Conservation (phyloP, 2,797 vertebrate genomes). For the Austrolebias charrua region DNA sequence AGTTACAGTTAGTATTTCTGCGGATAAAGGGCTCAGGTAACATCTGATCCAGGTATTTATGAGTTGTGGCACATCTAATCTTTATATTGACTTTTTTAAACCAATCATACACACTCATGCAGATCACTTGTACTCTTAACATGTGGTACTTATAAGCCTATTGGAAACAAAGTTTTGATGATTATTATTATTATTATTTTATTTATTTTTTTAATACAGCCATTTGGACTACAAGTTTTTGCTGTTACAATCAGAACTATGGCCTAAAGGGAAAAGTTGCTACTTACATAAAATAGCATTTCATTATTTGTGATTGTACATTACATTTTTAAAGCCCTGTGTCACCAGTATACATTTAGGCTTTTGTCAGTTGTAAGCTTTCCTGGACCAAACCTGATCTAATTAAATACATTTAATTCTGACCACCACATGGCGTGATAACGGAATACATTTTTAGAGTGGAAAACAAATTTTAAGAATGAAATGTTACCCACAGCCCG, state of each 20-base stretch:
- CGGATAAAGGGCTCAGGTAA: not conserved
- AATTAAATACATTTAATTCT: not conserved
- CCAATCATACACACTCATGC: no score
- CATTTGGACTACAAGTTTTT: no score
- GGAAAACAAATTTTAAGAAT: not conserved
- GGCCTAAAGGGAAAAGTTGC: not conserved
- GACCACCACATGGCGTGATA: constrained; percentile 1
- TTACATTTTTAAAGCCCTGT: not conserved
- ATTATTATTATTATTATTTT: no score
- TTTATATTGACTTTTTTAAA: no score
- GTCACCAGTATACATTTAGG: not conserved
- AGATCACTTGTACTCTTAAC: no score
- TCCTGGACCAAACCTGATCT: not conserved
- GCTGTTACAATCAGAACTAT: no score
- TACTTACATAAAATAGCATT: not conserved
- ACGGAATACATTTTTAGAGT: not conserved
- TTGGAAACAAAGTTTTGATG: no score
- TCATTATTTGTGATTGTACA: not conserved
- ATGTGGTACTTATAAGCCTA: no score
- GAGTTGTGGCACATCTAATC: no score
- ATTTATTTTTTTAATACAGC: no score
- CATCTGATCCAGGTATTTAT: not conserved
- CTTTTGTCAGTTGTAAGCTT: not conserved
- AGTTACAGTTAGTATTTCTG: not conserved
- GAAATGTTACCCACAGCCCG: not conserved